These are phyloP conservation scores for Dunckerocampus dactyliophorus DNA, from an alignment of 2,113 vertebrate genomes.

Conservation along the genomic window DNA sequence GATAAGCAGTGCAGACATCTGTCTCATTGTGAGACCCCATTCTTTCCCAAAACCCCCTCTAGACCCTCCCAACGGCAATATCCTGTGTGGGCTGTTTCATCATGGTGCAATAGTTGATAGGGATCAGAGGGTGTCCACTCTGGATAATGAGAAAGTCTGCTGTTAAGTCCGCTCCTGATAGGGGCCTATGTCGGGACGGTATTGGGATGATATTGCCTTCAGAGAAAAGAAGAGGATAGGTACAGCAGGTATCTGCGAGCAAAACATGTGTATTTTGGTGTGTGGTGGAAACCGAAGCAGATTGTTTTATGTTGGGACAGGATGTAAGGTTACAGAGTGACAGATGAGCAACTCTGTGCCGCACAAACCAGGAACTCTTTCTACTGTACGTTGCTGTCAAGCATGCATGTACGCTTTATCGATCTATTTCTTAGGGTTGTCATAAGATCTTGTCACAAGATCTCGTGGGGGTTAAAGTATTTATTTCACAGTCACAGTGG, in stretches of 20 bases:
- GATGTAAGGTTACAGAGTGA: constrained; percentile 55
- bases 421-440: no score
- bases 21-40: constrained; percentile 38
- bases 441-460: no score
- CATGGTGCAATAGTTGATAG: constrained; percentile 49
- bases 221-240: constrained; percentile 8
- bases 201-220: constrained; percentile 40
- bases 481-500: no score
- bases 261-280: constrained; percentile 1
- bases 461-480: no score
- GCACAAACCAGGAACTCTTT: constrained; percentile 30
- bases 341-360: constrained; percentile 49
- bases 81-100: constrained; percentile 53
- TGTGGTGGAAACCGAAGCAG: constrained; percentile 28
- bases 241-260: no score
- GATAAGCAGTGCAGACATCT: constrained; percentile 57
- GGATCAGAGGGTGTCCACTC: constrained; percentile 58
- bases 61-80: constrained; percentile 33
- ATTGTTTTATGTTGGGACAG: constrained; percentile 37
- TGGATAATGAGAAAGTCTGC: constrained; percentile 62
- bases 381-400: constrained; percentile 54
- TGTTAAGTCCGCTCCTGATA: constrained; percentile 41
- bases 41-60: constrained; percentile 23
- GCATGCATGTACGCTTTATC: constrained; percentile 2
- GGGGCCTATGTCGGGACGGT: constrained; percentile 37